A percentile compares a stretch with the other conserved stretches of the same genome.
Conservation (phyloP, 92 coral and sea anemone species). For the Bergia sp. region DNA sequence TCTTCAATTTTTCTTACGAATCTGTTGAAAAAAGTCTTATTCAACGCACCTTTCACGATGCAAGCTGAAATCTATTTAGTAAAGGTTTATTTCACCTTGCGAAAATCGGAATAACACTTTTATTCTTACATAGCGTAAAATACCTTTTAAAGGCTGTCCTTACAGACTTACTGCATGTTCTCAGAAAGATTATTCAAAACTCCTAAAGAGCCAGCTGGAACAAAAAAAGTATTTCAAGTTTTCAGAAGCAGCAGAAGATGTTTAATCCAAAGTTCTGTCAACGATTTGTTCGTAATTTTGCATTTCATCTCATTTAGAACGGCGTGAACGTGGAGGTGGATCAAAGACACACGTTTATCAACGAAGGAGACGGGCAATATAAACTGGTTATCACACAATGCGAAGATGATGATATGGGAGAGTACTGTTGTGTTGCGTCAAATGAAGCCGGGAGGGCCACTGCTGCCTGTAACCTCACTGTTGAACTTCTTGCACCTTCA, state of each 20-base stretch:
- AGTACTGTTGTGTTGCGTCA: slow-evolving; percentile 67
- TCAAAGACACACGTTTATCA: slow-evolving; percentile 54
- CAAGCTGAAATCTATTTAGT: too few species aligned
- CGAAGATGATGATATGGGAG: slow-evolving; percentile 70
- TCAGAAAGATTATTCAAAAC: too few species aligned
- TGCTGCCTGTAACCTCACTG: slow-evolving; percentile 62
- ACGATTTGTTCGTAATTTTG: neutral
- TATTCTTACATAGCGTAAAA: too few species aligned
- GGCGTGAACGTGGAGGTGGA: slow-evolving; percentile 62
- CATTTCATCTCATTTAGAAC: neutral
- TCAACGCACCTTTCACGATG: too few species aligned
- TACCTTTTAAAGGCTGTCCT: too few species aligned
- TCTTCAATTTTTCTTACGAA: too few species aligned
- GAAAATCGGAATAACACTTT: too few species aligned
- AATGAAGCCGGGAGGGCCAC: slow-evolving; percentile 69
- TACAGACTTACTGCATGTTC: too few species aligned
- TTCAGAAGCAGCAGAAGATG: neutral
- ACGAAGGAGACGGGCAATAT: slow-evolving; percentile 54
- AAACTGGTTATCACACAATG: slow-evolving; percentile 63
- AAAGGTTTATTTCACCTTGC: too few species aligned
- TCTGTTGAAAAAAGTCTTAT: too few species aligned
- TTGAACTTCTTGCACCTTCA: slow-evolving; percentile 39
- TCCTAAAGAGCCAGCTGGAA: too few species aligned
- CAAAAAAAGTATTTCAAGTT: neutral
- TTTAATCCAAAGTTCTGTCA: neutral